Evolutionary conservation across 1,140 invertebrate species (phyloP).

Genomic region (Contarinia nasturtii): DNA sequence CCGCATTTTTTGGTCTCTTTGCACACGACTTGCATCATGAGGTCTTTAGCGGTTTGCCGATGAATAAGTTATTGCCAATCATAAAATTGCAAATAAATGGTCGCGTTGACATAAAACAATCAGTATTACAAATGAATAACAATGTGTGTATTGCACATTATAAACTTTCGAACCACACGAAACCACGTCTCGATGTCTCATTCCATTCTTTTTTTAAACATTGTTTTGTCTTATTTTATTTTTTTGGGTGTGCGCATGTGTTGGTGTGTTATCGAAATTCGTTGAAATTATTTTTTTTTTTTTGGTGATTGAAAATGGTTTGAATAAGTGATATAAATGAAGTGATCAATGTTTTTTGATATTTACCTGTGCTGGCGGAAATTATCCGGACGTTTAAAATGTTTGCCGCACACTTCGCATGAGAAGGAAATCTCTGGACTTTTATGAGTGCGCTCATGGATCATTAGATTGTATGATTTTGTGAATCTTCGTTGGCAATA

Average conservation of each 20-base stretch:
- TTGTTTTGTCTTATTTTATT: not conserved
- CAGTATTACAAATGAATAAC: not conserved
- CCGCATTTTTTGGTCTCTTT: not conserved
- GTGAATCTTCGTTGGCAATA: conserved; percentile 97
- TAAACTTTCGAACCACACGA: conserved; percentile 1
- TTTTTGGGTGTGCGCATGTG: not conserved
- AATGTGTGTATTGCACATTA: not conserved
- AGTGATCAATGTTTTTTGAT: not conserved
- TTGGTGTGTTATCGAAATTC: conserved; percentile 1
- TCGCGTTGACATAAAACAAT: not conserved
- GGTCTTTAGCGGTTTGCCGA: not conserved
- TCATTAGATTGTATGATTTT: conserved; percentile 98
- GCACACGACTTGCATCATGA: not conserved
- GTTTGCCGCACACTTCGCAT: conserved; percentile 97
- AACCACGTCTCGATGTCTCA: not conserved
- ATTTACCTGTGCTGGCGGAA: conserved; percentile 84
- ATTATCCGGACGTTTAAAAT: conserved; percentile 93
- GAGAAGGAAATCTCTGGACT: conserved; percentile 91
- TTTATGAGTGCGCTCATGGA: conserved; percentile 96
- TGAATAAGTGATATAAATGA: conserved; percentile 1
- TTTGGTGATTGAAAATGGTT: not conserved
- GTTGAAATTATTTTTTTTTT: conserved; percentile 9
- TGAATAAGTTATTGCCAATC: not conserved
- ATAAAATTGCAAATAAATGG: not conserved
- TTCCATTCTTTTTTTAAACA: not conserved